Base-by-base conservation (phyloP, 2,113 vertebrate genomes). In the Amphiprion ocellaris region DNA sequence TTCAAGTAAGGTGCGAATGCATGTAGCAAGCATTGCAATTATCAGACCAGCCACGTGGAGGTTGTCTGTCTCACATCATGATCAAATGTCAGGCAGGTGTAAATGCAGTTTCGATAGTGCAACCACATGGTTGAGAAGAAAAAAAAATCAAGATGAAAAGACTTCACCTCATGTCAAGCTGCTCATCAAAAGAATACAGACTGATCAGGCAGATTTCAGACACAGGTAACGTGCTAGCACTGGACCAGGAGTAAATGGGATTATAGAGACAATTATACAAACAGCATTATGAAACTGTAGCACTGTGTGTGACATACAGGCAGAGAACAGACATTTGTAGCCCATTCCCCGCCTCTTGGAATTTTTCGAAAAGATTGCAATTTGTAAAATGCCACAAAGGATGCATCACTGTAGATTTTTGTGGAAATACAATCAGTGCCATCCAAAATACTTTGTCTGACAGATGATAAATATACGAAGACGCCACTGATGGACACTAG, bases 361-460 rank as follows among this genome's bases (percentile, higher is more conserved):
- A 3, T 5, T 50, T 50, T 50, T n/a, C 8, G 8, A 44, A 37
- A 37, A 37, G 7, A 10, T 7, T 37, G 33, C 46, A 47, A 16
- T 60, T 67, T 10, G 30, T 19, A 9, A 66, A 76, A 59, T 58
- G 21, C 21, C 53, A 61, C 23, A 47, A 24, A 63, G 5, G n/a
- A 53, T 28, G 17, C 5, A 21, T 68, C 21, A 41, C 21, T 8
- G 24, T 61, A 17, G 3, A 30, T 26, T 28, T 52, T 19, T 52
- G 44, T 52, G 17, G 16, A 53, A 77, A 71, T 54, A 33, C 23
- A 58, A 39, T 62, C 24, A 59, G 52, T 54, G n/a, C 4, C 23
- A 61, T 56, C 28, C 55, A 54, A 66, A 66, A 37, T 64, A 65
- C 30, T 59, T 15, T 24, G 19, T 0, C 0, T 79, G 52, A 63